Base-by-base conservation (phyloP, 2,113 vertebrate genomes). In the Nematolebias whitei region DNA sequence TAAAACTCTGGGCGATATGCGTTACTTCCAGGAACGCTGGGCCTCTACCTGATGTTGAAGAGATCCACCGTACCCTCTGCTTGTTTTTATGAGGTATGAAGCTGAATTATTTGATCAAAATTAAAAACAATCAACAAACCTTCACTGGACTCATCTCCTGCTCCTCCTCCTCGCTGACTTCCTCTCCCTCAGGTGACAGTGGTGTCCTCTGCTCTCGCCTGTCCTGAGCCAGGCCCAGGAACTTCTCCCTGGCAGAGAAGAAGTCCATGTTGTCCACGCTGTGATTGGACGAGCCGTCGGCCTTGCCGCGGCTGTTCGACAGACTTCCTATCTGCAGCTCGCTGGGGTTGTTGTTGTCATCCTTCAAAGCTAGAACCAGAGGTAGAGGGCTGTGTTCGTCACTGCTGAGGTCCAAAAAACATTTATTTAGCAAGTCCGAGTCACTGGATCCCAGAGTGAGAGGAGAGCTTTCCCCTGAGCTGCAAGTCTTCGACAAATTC, bases 191-290 rank as follows among this genome's bases (percentile, higher is more conserved):
- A 2, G 41, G 49, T 1, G 71, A 71, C 77, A 43, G 91, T 71
- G 55, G 79, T 49, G 78, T 84, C 86, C 18, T 87, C 47, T 74
- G 88, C 56, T 96, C 96, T 44, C 2, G 89, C 84, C 18, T 86
- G 82, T 98, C 95, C 78, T 96, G 95, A 32, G 95, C 94, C 67
- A 98, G 89, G 52, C 95, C 95, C 79, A 95, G 93, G 1, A 99
- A 98, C 78, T 97, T 99, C 61, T 96, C 96, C 44, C 96, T 90
- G 74, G 97, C 96, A 0, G 95, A 98, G 85, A 96, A 94, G 90
- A 99, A 99, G 86, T 98, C 92, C 18, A 98, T 98, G 82, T 95
- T 94, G 84, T 98, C 96, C 0, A 91, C 70, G 69, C 94, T 95
- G 77, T 94, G 93, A 68, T 85, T 92, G 9, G 94, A 85, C 15